A percentile compares a stretch with the other conserved stretches of the same genome.
phyloP scores from a whole-genome alignment of 2,113 vertebrate genomes.

The Paraplagusia blochii region DNA sequence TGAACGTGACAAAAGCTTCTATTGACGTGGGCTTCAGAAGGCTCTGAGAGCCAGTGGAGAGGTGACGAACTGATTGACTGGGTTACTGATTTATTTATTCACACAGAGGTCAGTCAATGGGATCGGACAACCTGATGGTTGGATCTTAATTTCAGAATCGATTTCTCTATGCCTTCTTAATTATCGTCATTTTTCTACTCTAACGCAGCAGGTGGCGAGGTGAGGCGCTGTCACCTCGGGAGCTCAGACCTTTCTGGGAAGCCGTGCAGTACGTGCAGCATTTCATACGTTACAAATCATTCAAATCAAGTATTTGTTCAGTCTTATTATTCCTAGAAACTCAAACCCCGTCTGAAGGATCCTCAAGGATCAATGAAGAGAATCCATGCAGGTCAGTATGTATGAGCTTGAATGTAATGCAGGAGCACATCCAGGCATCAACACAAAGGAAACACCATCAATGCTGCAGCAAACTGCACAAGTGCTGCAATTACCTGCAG shows the following conservation, averaged over 20 bases:
- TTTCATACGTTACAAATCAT: too few relatives aligned
- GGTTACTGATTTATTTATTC: conserved; percentile 40
- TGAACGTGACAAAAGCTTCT: conserved; percentile 7
- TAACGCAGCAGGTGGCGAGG: not conserved
- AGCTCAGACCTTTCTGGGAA: not conserved
- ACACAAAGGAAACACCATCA: too few relatives aligned
- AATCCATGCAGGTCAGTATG: too few relatives aligned
- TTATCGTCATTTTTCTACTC: not conserved
- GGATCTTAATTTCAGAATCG: conserved; percentile 45
- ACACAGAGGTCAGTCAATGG: conserved; percentile 25
- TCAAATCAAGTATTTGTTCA: too few relatives aligned
- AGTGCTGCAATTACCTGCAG: too few relatives aligned
- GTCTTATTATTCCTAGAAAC: too few relatives aligned
- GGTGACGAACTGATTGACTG: conserved; percentile 39
- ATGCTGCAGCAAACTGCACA: too few relatives aligned
- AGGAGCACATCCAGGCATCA: too few relatives aligned
- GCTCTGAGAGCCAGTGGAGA: conserved; percentile 48
- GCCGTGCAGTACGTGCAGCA: too few relatives aligned
- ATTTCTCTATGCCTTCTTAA: conserved; percentile 15
- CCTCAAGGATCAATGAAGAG: too few relatives aligned
- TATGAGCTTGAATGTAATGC: too few relatives aligned
- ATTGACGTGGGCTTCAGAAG: conserved; percentile 31
- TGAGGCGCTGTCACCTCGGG: not conserved
- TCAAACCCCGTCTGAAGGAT: too few relatives aligned
- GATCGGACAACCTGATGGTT: conserved; percentile 26